These are phyloP conservation scores for Cephus nigrinus DNA, from an alignment of 2,888 invertebrate species.

Conservation along the genomic window DNA sequence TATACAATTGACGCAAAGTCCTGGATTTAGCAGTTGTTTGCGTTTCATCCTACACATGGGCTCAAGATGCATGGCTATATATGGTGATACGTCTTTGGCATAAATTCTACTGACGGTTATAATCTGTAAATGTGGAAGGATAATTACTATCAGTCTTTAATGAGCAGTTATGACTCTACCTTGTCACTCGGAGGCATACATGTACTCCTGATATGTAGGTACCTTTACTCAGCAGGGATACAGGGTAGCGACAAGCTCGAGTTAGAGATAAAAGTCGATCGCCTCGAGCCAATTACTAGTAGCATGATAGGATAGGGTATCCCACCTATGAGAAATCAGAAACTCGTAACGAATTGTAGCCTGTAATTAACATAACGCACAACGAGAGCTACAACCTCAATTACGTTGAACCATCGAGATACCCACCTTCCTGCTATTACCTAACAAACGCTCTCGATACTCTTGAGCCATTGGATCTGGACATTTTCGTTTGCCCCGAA, in stretches of 20 bases:
- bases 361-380: conserved; percentile 29
- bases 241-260: background rate
- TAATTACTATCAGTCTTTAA: conserved; percentile 40
- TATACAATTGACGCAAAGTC: background rate
- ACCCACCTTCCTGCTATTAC: conserved; percentile 30
- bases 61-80: background rate
- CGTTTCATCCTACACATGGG: background rate
- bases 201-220: background rate
- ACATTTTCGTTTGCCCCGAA: background rate
- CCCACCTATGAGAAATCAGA: conserved; percentile 30
- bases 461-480: background rate
- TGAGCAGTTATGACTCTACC: conserved; percentile 32
- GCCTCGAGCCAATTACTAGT: conserved; percentile 11
- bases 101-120: too few relatives aligned
- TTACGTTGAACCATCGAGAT: conserved; percentile 3
- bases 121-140: background rate
- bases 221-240: background rate
- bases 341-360: conserved; percentile 41
- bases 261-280: conserved; percentile 7
- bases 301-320: conserved; percentile 12
- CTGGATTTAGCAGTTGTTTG: background rate
- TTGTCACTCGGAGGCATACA: conserved; percentile 29
- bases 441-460: conserved; percentile 18
- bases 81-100: too few relatives aligned
- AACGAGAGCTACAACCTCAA: conserved; percentile 1